Percentiles rank a stretch among this genome's conserved stretches.
phyloP scores from a whole-genome alignment of 2,113 vertebrate genomes.

The Pan troglodytes region NHGRI_mPanTro3-v2.1_pri NC_072419.2:26339501-26340000 shows the following conservation, averaged over 20 bases:
- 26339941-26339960: neutral
- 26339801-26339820: neutral
- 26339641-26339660: neutral
- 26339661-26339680: neutral
- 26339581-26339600: conserved; percentile 38
- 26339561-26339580: neutral
- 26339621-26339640: neutral
- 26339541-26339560: neutral
- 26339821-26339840: neutral
- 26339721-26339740: neutral
- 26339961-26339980: neutral
- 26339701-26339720: neutral
- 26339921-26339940: neutral
- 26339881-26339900: neutral
- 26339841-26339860: neutral
- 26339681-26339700: neutral
- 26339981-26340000: neutral
- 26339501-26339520: neutral
- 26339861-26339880: neutral
- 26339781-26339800: neutral
- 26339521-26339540: conserved; percentile 16
- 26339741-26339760: neutral
- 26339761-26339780: neutral
- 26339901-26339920: neutral
- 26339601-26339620: neutral